phyloP scores from a whole-genome alignment of 2,113 vertebrate genomes.

The Thunnus thynnus region DNA sequence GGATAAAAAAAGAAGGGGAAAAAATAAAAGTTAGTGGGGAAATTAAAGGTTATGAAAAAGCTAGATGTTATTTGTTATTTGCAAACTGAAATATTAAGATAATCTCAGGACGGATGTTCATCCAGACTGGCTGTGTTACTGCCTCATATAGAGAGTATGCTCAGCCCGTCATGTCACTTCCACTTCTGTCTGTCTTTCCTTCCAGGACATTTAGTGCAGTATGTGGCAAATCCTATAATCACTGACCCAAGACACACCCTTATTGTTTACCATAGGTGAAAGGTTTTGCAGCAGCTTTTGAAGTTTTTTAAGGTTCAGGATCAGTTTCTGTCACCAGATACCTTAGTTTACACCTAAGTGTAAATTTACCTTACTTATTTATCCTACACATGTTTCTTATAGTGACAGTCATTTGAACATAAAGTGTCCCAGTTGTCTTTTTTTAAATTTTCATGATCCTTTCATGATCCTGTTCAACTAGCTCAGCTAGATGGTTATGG shows the following conservation, averaged over 20 bases:
- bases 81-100: not conserved
- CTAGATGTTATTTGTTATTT: not conserved
- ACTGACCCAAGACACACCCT: not conserved
- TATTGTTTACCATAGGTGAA: not conserved
- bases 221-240: not conserved
- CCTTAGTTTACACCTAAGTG: not conserved
- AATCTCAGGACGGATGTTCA: not conserved
- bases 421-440: not conserved
- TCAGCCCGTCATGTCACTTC: not conserved
- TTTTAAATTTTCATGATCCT: too few relatives aligned
- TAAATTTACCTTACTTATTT: not conserved
- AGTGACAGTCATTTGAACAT: not conserved
- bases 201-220: not conserved
- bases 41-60: not conserved
- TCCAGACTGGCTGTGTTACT: not conserved
- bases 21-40: not conserved
- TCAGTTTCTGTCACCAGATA: slow-evolving; percentile 1
- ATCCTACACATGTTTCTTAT: not conserved
- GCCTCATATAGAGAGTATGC: not conserved
- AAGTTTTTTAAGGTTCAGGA: not conserved
- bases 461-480: slow-evolving; percentile 47
- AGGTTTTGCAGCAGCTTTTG: not conserved
- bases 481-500: not conserved
- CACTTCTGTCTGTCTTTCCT: not conserved
- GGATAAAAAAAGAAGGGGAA: too few relatives aligned